Percentiles rank a stretch among this genome's conserved stretches.
phyloP scores from a whole-genome alignment of 2,797 vertebrate genomes.

The Pygocentrus nattereri region DNA sequence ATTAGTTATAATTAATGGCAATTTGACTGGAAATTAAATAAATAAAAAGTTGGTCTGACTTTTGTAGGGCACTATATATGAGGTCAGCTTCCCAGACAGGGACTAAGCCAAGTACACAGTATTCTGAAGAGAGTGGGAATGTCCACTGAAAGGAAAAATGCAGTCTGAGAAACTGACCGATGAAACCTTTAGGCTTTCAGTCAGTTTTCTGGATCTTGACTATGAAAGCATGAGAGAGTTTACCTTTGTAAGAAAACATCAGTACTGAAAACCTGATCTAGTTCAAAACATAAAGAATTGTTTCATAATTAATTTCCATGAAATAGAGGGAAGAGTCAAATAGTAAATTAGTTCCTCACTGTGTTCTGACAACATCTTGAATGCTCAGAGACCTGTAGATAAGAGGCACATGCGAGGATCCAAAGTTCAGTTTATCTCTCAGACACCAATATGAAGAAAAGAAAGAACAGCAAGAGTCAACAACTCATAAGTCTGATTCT shows the following conservation, averaged over 20 bases:
- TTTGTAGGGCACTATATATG: no score
- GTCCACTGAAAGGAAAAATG: neutral
- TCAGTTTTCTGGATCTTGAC: neutral
- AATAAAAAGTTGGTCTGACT: no score
- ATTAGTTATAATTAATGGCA: no score
- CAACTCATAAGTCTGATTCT: neutral
- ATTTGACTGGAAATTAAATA: no score
- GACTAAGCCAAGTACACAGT: neutral
- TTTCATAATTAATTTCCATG: neutral
- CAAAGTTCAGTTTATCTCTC: constrained; percentile 25
- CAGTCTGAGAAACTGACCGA: no score
- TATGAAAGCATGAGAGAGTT: neutral
- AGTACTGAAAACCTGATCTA: neutral
- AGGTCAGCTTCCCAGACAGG: neutral
- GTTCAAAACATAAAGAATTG: neutral
- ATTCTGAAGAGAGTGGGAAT: neutral
- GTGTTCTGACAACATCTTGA: neutral
- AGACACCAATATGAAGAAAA: neutral
- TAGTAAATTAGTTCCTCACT: neutral
- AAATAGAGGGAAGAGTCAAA: neutral
- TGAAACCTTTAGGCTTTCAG: neutral
- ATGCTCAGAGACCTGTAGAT: constrained; percentile 14
- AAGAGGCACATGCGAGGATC: constrained; percentile 13
- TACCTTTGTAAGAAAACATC: neutral
- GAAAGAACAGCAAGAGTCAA: neutral